Evolutionary conservation across 2,888 invertebrate genomes (phyloP).

Genomic region (Pollenia griseotomentosa): DNA sequence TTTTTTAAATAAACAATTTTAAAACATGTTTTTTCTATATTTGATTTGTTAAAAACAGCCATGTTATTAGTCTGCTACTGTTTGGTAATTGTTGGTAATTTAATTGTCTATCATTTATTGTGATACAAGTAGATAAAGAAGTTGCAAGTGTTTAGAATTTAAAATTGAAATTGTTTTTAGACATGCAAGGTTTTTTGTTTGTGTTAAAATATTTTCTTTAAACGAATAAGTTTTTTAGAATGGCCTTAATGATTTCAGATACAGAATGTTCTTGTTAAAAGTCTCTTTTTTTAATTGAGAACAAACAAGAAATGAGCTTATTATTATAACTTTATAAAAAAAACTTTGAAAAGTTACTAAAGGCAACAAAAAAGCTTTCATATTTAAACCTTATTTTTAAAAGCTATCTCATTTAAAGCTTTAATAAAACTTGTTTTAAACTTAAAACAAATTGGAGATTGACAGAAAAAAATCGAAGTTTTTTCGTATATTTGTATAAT

Average conservation of each 20-base stretch:
- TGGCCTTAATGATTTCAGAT: neutral
- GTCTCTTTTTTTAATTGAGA: neutral
- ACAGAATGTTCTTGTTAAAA: neutral
- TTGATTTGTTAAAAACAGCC: constrained; percentile 25
- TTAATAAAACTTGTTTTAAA: too few relatives aligned
- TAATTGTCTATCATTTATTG: constrained; percentile 56
- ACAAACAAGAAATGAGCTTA: too few relatives aligned
- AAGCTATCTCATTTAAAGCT: too few relatives aligned
- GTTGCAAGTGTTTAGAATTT: constrained; percentile 56
- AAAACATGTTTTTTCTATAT: constrained; percentile 37
- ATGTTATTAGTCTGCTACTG: constrained; percentile 33
- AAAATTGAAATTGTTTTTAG: constrained; percentile 43
- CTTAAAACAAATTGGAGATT: too few relatives aligned
- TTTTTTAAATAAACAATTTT: constrained; percentile 14
- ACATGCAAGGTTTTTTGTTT: constrained; percentile 49
- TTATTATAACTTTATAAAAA: too few relatives aligned
- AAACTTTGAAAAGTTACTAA: too few relatives aligned
- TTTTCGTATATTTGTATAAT: too few relatives aligned
- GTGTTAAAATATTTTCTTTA: constrained; percentile 1
- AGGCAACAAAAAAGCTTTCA: too few relatives aligned
- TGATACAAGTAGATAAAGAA: constrained; percentile 29
- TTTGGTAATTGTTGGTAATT: constrained; percentile 60
- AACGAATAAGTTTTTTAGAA: neutral
- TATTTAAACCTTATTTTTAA: too few relatives aligned
- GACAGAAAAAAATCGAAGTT: too few relatives aligned